Conservation (phyloP, 2,797 vertebrate species). For the Acrossocheilus fasciatus region DNA sequence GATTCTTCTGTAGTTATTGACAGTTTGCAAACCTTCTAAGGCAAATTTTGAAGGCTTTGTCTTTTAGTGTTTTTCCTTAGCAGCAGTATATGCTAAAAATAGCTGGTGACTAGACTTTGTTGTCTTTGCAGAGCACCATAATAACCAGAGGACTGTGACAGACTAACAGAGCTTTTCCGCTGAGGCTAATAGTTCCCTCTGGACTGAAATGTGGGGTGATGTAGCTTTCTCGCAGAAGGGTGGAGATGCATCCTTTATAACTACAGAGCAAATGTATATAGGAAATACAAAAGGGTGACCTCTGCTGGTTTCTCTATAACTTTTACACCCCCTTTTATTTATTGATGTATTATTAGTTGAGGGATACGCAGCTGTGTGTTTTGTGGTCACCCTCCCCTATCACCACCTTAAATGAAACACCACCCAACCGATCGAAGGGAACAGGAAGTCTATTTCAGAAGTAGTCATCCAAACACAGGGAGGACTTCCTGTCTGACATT, state of each 20-base stretch:
- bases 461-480: constrained; percentile 60
- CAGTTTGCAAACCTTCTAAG: neutral
- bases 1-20: neutral
- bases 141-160: constrained; percentile 27
- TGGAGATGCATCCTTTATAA: neutral
- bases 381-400: constrained; percentile 56
- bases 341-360: constrained; percentile 6
- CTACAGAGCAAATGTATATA: neutral
- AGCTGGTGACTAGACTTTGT: constrained; percentile 28
- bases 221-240: neutral
- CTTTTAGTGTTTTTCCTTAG: neutral
- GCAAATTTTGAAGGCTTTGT: neutral
- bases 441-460: constrained; percentile 84
- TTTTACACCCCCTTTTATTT: neutral
- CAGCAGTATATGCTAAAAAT: constrained; percentile 39
- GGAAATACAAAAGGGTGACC: neutral
- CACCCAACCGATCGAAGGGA: constrained; percentile 68
- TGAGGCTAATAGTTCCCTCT: constrained; percentile 10
- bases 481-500: constrained; percentile 85
- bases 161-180: constrained; percentile 35
- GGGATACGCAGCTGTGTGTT: constrained; percentile 28
- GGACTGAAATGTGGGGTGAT: constrained; percentile 6
- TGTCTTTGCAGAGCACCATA: constrained; percentile 15
- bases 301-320: neutral
- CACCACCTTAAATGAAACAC: constrained; percentile 69